Conservation (phyloP, 53 echinoderm and acorn worm genomes). For the Actinopyga echinites region DNA sequence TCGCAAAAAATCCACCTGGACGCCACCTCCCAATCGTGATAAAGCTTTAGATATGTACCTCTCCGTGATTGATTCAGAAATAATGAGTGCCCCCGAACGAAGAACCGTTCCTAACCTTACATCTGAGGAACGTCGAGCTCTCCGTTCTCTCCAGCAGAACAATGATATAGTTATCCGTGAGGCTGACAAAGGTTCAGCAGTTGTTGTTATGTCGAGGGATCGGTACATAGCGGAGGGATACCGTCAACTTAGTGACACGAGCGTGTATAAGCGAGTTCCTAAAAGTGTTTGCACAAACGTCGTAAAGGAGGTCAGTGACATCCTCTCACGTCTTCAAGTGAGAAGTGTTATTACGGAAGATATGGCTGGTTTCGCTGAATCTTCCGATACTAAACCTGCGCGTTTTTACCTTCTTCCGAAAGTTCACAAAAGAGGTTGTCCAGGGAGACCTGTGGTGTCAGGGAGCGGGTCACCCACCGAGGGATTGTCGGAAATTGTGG, state of each 20-base stretch:
- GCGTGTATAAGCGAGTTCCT: background rate
- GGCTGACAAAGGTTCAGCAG: constrained; percentile 2
- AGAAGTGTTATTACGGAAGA: background rate
- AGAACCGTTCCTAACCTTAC: background rate
- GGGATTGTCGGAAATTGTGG: constrained; percentile 11
- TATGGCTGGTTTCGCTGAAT: too few species aligned
- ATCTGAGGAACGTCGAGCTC: background rate
- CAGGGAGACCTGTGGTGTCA: background rate
- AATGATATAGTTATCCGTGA: background rate
- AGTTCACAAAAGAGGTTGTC: constrained; percentile 32
- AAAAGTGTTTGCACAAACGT: background rate
- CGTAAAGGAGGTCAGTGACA: background rate
- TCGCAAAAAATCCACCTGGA: background rate
- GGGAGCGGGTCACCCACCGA: background rate
- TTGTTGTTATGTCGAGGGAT: background rate
- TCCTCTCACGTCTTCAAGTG: background rate
- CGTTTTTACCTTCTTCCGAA: constrained; percentile 47
- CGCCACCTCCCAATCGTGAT: background rate
- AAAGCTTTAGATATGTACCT: background rate
- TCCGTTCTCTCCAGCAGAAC: background rate
- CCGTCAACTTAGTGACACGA: background rate
- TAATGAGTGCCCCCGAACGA: background rate
- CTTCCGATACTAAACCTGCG: constrained; percentile 32
- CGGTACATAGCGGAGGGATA: background rate
- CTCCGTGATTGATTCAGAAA: background rate